Conservation (phyloP, 2,888 invertebrate genomes). For the Polydrusus tereticollis region DNA sequence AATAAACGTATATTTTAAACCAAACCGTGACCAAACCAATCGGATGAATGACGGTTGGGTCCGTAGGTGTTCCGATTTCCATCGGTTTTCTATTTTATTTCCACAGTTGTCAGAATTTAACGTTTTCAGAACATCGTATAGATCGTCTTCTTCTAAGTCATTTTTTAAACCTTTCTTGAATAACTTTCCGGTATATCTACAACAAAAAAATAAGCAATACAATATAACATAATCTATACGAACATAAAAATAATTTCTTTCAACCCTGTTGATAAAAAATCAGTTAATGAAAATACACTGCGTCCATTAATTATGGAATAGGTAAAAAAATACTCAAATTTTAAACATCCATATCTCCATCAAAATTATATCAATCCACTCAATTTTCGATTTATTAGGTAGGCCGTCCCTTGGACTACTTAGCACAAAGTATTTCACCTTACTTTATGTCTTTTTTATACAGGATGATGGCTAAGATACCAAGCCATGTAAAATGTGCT, state of each 20-base stretch:
- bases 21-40: slow-evolving; percentile 41
- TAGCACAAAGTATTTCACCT: too few relatives aligned
- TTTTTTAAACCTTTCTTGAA: slow-evolving; percentile 75
- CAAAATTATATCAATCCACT: too few relatives aligned
- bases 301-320: too few relatives aligned
- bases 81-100: slow-evolving; percentile 61
- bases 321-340: too few relatives aligned
- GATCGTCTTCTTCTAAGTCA: slow-evolving; percentile 74
- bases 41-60: slow-evolving; percentile 48
- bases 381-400: too few relatives aligned
- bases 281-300: too few relatives aligned
- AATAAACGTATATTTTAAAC: slow-evolving; percentile 37
- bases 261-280: too few relatives aligned
- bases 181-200: slow-evolving; percentile 77
- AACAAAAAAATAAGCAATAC: slow-evolving; percentile 36
- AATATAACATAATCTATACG: background rate
- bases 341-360: too few relatives aligned
- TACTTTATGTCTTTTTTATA: too few relatives aligned
- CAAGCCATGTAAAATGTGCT: too few relatives aligned
- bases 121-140: slow-evolving; percentile 71
- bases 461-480: too few relatives aligned
- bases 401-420: too few relatives aligned
- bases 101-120: slow-evolving; percentile 60
- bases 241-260: background rate
- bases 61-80: slow-evolving; percentile 54